A percentile compares a stretch with the other conserved stretches of the same genome.
Conservation (phyloP, 37 sponge, comb jelly and placozoan genomes). For the Chondrilla cf. caribensis region DNA sequence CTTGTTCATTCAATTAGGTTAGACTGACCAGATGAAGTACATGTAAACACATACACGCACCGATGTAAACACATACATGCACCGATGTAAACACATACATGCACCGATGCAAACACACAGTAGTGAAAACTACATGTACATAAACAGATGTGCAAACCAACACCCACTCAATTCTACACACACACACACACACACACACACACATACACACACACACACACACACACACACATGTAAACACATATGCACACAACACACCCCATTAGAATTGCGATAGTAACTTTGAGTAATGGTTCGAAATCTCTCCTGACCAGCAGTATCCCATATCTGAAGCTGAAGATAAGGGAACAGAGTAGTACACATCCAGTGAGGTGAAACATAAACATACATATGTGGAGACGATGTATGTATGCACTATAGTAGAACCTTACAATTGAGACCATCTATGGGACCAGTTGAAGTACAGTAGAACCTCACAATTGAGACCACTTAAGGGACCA, state of each 20-base stretch:
- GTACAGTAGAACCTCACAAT: too few relatives aligned
- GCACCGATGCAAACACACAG: not conserved
- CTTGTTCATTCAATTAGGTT: too few relatives aligned
- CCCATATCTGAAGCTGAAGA: slow-evolving; percentile 84
- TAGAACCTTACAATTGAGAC: too few relatives aligned
- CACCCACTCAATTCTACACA: not conserved
- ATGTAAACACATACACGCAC: not conserved
- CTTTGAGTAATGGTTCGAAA: slow-evolving; percentile 89
- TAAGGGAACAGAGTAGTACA: too few relatives aligned
- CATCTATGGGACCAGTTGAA: too few relatives aligned
- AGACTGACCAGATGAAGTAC: too few relatives aligned
- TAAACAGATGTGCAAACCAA: not conserved
- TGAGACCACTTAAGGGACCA: too few relatives aligned
- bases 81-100: not conserved
- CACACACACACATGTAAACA: not conserved
- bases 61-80: not conserved
- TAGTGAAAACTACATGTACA: slow-evolving; percentile 6
- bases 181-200: not conserved
- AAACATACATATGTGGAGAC: too few relatives aligned
- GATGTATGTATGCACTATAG: too few relatives aligned
- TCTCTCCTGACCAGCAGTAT: slow-evolving; percentile 92
- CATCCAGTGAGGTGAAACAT: not conserved
- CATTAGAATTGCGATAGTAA: slow-evolving; percentile 84
- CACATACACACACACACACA: slow-evolving; percentile 3
- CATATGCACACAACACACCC: slow-evolving; percentile 32